Evolutionary conservation across 1,140 invertebrate species (phyloP).

Genomic region (Heliconius eleuchia): DNA sequence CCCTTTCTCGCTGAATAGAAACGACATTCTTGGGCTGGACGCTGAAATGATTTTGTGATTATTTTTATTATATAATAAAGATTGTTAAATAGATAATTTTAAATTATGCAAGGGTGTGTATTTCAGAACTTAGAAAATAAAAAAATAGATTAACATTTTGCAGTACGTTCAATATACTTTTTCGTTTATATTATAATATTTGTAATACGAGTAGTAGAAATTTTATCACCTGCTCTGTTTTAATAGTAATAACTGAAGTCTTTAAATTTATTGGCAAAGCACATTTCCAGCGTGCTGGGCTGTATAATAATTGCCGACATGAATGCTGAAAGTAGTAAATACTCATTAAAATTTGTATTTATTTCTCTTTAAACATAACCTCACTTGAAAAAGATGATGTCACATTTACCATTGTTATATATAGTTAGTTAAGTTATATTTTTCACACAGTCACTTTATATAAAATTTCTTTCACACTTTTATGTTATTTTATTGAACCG

Average conservation of each 20-base stretch:
- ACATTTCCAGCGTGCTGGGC: constrained; percentile 71
- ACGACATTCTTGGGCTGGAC: constrained; percentile 63
- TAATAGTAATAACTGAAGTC: constrained; percentile 48
- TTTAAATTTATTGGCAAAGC: constrained; percentile 62
- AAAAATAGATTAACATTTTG: neutral
- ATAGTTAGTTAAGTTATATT: neutral
- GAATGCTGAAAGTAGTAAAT: constrained; percentile 67
- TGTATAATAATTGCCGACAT: constrained; percentile 71
- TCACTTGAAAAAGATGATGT: constrained; percentile 42
- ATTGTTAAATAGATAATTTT: constrained; percentile 12
- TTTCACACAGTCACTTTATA: neutral
- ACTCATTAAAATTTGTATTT: constrained; percentile 37
- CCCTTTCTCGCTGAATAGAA: constrained; percentile 77
- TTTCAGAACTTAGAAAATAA: neutral
- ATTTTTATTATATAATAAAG: neutral
- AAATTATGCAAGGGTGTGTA: neutral
- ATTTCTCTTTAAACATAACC: constrained; percentile 53
- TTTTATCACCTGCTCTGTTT: constrained; percentile 64
- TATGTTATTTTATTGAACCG: constrained; percentile 25
- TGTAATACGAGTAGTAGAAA: neutral
- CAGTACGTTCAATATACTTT: neutral
- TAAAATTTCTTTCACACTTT: constrained; percentile 11
- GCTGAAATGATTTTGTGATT: constrained; percentile 45
- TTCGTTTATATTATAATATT: neutral
- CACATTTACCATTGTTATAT: constrained; percentile 37